Percentiles rank a stretch among this genome's conserved stretches.
These are phyloP conservation scores for Epizoanthus rinbou DNA, from an alignment of 92 coral and sea anemone species.

Conservation along the genomic window DNA sequence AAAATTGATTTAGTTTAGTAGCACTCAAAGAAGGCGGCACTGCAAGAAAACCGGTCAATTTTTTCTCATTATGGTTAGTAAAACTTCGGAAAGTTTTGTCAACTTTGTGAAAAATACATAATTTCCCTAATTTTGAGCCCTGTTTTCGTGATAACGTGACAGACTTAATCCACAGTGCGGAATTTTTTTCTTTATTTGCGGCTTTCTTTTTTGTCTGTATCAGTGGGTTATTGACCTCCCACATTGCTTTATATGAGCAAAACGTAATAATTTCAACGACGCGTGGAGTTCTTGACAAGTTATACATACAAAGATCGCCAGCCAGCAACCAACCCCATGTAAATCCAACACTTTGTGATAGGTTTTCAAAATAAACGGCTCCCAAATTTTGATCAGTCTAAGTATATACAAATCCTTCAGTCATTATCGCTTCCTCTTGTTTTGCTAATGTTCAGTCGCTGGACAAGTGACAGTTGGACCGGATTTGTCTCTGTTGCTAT, in stretches of 20 bases:
- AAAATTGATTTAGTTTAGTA: conserved; percentile 37
- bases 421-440: conserved; percentile 45
- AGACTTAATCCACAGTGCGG: conserved; percentile 43
- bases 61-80: conserved; percentile 29
- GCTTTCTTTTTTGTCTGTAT: conserved; percentile 74
- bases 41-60: conserved; percentile 32
- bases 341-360: conserved; percentile 27
- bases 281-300: conserved; percentile 26
- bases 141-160: conserved; percentile 62
- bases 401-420: conserved; percentile 61
- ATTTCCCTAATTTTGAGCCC: conserved; percentile 36
- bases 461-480: conserved; percentile 74
- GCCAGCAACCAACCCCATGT: conserved; percentile 33
- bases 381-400: conserved; percentile 51
- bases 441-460: conserved; percentile 58
- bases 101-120: conserved; percentile 40
- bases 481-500: conserved; percentile 74
- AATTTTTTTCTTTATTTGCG: conserved; percentile 62
- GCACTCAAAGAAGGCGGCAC: conserved; percentile 35
- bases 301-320: conserved; percentile 1
- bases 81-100: conserved; percentile 42
- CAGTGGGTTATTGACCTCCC: conserved; percentile 74
- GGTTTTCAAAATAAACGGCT: conserved; percentile 47
- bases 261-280: conserved; percentile 54
- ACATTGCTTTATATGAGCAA: conserved; percentile 79